Percentiles rank a stretch among this genome's conserved stretches.
Conservation (phyloP, 2,113 vertebrate genomes). For the Corythoichthys haematopterus region DNA sequence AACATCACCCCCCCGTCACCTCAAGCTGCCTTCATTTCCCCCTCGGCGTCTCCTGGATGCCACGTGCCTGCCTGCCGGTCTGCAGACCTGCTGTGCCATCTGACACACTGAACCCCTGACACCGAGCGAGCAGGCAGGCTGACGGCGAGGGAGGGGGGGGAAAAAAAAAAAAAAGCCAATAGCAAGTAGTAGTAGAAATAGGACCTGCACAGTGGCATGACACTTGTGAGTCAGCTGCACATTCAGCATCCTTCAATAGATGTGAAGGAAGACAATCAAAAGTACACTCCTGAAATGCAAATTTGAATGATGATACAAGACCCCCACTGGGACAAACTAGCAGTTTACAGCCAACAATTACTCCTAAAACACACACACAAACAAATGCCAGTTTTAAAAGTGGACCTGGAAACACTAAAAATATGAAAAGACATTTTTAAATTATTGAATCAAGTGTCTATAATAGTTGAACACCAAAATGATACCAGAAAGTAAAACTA, state of each 20-base stretch:
- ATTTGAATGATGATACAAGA: not conserved
- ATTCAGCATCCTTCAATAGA: not conserved
- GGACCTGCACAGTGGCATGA: not conserved
- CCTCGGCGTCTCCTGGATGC: conserved; percentile 4
- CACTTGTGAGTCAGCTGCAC: not conserved
- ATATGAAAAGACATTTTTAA: not conserved
- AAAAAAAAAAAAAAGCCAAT: no score
- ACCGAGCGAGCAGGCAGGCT: not conserved
- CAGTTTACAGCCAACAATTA: not conserved
- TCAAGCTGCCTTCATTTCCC: not conserved
- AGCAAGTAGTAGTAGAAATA: not conserved
- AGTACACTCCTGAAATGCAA: not conserved
- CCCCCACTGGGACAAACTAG: not conserved
- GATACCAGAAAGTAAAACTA: not conserved
- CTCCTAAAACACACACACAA: not conserved
- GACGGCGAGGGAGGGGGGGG: conserved; percentile 7
- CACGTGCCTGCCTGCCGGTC: conserved; percentile 38
- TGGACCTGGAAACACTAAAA: not conserved
- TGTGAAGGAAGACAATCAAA: not conserved
- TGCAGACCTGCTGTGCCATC: conserved; percentile 53
- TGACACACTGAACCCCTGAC: conserved; percentile 65
- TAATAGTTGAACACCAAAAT: not conserved
- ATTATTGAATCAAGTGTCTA: not conserved
- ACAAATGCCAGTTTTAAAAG: no score
- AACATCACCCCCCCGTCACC: not conserved